Evolutionary conservation across 53 echinoderm and acorn worm species (phyloP).

Genomic region (Henricia sp.): DNA sequence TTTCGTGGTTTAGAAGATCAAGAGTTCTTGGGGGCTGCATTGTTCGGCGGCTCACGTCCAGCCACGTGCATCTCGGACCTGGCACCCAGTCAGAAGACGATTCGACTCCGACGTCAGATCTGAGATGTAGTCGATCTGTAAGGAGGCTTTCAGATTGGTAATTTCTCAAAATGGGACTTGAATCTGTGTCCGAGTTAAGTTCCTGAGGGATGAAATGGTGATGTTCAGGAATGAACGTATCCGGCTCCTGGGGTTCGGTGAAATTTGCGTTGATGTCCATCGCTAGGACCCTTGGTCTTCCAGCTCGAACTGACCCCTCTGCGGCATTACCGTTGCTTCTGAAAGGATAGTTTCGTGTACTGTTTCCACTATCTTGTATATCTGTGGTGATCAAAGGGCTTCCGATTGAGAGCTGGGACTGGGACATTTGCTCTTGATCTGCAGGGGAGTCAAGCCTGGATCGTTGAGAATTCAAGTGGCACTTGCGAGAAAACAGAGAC

Average conservation of each 20-base stretch:
- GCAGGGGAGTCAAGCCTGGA: background rate
- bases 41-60: constrained; percentile 5
- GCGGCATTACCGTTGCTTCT: background rate
- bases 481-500: constrained; percentile 34
- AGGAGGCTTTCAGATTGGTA: background rate
- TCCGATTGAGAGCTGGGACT: background rate
- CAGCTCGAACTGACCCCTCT: background rate
- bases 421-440: background rate
- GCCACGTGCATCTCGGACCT: constrained; percentile 36
- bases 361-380: constrained; percentile 4
- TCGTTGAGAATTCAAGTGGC: constrained; percentile 22
- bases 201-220: constrained; percentile 51
- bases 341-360: constrained; percentile 15
- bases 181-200: background rate
- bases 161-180: background rate
- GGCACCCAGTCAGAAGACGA: constrained; percentile 52
- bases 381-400: constrained; percentile 36
- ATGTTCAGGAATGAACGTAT: constrained; percentile 51
- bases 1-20: background rate
- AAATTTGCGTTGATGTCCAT: constrained; percentile 70
- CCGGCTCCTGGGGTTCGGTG: constrained; percentile 55
- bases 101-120: constrained; percentile 4
- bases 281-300: constrained; percentile 20
- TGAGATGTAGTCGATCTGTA: constrained; percentile 24
- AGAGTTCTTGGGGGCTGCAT: constrained; percentile 38